These are phyloP conservation scores for Melinopterus prodromus DNA, from an alignment of 2,888 invertebrate species.

Conservation along the genomic window DNA sequence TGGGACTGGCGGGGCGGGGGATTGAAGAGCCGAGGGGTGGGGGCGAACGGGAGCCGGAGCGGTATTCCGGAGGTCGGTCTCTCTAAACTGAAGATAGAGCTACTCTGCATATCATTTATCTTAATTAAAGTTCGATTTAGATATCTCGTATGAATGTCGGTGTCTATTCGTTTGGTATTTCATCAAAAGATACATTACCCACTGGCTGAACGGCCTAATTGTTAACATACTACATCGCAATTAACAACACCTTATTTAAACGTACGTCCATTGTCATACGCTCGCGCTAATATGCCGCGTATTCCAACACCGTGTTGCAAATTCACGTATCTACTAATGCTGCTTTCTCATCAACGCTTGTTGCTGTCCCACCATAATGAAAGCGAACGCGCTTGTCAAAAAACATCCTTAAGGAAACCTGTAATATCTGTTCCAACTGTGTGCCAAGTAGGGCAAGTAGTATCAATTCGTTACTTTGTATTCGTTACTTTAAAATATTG, in stretches of 20 bases:
- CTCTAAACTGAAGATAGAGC: conserved; percentile 58
- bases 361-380: not conserved
- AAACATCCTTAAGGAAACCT: not conserved
- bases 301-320: not conserved
- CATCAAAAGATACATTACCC: conserved; percentile 50
- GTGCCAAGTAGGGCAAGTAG: no score
- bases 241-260: conserved; percentile 35
- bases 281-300: not conserved
- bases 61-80: conserved; percentile 50
- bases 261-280: not conserved
- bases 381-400: not conserved
- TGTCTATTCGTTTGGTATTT: conserved; percentile 56
- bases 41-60: conserved; percentile 35
- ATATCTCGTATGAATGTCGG: conserved; percentile 58
- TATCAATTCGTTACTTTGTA: no score
- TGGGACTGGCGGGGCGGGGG: not conserved
- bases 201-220: conserved; percentile 40
- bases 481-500: no score
- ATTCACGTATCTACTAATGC: not conserved
- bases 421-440: no score
- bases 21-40: conserved; percentile 30
- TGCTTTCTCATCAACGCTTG: no score
- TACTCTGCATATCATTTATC: conserved; percentile 62
- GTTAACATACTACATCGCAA: conserved; percentile 34
- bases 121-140: conserved; percentile 62